Evolutionary conservation across 2,888 invertebrate genomes (phyloP).

Genomic region (Thelaira solivaga): DNA sequence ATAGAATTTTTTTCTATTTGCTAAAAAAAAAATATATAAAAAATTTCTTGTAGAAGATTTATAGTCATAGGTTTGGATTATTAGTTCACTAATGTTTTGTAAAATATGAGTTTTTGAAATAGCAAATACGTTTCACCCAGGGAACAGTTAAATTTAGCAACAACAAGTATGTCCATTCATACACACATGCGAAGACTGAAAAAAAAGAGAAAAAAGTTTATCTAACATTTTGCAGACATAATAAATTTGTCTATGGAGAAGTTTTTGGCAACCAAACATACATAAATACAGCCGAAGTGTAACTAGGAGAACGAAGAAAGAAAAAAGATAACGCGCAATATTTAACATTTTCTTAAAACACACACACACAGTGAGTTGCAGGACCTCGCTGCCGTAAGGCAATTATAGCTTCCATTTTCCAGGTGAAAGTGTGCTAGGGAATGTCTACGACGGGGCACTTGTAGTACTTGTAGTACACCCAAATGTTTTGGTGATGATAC

Average conservation of each 20-base stretch:
- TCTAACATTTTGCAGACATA: constrained; percentile 54
- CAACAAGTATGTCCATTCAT: neutral
- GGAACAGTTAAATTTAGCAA: constrained; percentile 29
- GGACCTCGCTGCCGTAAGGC: no score
- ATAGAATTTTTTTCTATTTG: constrained; percentile 39
- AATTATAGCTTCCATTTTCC: no score
- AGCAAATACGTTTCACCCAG: constrained; percentile 21
- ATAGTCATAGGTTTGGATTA: constrained; percentile 51
- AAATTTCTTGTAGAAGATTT: constrained; percentile 48
- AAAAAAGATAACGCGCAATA: no score
- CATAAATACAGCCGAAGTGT: neutral
- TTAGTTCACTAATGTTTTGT: constrained; percentile 56
- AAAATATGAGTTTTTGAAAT: constrained; percentile 54
- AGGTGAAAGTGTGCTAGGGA: no score
- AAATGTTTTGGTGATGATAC: no score
- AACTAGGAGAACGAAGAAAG: neutral
- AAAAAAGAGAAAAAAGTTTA: constrained; percentile 45
- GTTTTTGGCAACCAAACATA: constrained; percentile 3
- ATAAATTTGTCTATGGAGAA: constrained; percentile 56
- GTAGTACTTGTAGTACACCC: no score
- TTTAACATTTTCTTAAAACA: no score
- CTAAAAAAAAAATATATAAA: no score
- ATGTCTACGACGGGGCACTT: no score
- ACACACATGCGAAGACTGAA: neutral
- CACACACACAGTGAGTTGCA: no score